Base-by-base conservation (phyloP, 2,113 vertebrate genomes). In the Petromus typicus region DNA sequence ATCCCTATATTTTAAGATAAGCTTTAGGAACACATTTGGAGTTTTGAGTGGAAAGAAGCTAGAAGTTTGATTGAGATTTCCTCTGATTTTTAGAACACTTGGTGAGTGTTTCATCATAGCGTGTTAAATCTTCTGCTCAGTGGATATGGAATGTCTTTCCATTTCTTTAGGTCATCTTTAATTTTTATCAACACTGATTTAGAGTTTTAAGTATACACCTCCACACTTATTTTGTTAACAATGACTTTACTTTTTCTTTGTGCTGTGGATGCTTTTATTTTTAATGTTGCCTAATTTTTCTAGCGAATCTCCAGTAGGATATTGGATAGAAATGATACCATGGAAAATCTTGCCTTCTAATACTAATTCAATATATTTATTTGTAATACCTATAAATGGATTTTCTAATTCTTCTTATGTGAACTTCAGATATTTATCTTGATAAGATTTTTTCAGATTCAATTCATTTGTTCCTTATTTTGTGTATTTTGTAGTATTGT, bases 121-220 rank as follows among this genome's bases (percentile, higher is more conserved):
- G 5, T 34, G 12, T 79, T 84, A 45, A 40, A 83, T 66, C 2
- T 61, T 90, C 51, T 69, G n/a, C 71, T 57, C 37, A 7, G 10
- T 91, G 71, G 84, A 64, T 45, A 67, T 80, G 17, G 4, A 61
- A 37, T 80, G 51, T 88, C 27, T 86, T 88, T 84, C 9, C 32
- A 14, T 61, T 89, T 48, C 23, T 56, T 82, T 95, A 54, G 9
- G 16, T 40, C 23, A 1, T 71, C 12, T 3, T 67, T 69, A 81
- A 20, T 81, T 73, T 87, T 56, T 94, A 45, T 94, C n/a, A 82
- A 85, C 20, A 89, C 8, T 92, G 32, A 76, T 89, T 95, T 92
- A 51, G 7, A 76, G 8, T 89, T 94, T 94, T 64, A 3, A 76
- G 3, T 43, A 34, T 63, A 7, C 30, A 30, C 66, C n/a, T 27